phyloP scores from a whole-genome alignment of 64 coral and sea anemone species.

The Cladopsammia gracilis region DNA sequence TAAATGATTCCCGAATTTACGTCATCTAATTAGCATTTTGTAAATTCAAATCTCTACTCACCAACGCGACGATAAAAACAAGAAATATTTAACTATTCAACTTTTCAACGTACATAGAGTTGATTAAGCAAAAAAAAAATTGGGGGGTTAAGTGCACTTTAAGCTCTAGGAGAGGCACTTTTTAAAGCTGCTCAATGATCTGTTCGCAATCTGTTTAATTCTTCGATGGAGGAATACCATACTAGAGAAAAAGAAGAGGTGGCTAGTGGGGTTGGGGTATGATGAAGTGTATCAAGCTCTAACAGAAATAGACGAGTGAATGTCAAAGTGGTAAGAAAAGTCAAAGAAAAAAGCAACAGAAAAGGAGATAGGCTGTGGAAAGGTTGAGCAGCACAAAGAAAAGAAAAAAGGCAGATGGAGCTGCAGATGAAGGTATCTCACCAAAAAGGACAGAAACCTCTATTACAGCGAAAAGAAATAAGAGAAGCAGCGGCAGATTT shows the following conservation, averaged over 20 bases:
- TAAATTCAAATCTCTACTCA: too few species aligned
- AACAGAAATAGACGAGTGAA: slow-evolving; percentile 20
- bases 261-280: slow-evolving; percentile 18
- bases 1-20: too few species aligned
- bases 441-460: slow-evolving; percentile 38
- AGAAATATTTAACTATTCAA: too few species aligned
- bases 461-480: slow-evolving; percentile 19
- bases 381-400: slow-evolving; percentile 28
- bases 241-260: slow-evolving; percentile 14
- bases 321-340: slow-evolving; percentile 33
- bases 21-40: too few species aligned
- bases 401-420: background rate
- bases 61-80: too few species aligned
- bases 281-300: slow-evolving; percentile 32
- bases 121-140: too few species aligned
- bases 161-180: too few species aligned
- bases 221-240: slow-evolving; percentile 1
- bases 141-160: too few species aligned
- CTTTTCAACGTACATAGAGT: too few species aligned
- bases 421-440: slow-evolving; percentile 1
- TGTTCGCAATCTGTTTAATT: background rate
- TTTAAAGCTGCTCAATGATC: slow-evolving; percentile 21
- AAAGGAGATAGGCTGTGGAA: background rate
- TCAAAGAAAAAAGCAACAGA: slow-evolving; percentile 33
- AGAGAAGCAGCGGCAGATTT: slow-evolving; percentile 1